These are phyloP conservation scores for Idaea dimidiata DNA, from an alignment of 2,888 invertebrate genomes.

Conservation along the genomic window DNA sequence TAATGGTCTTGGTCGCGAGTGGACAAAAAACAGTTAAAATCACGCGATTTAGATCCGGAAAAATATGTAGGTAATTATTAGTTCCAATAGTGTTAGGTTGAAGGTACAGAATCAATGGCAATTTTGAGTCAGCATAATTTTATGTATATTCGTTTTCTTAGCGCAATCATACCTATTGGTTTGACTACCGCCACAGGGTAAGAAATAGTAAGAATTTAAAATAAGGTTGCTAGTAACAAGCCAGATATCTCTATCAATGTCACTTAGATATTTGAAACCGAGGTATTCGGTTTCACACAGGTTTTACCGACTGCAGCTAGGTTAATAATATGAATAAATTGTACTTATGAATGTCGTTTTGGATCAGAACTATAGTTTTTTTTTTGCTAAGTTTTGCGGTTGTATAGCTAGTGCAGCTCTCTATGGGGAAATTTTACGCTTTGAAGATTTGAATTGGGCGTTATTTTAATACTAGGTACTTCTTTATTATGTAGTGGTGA, in stretches of 20 bases:
- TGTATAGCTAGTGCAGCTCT: background rate
- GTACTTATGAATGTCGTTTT: background rate
- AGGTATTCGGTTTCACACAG: too few relatives aligned
- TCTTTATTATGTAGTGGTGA: too few relatives aligned
- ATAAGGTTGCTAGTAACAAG: background rate
- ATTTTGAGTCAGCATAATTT: too few relatives aligned
- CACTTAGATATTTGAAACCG: background rate
- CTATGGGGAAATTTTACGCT: background rate
- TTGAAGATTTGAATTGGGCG: background rate
- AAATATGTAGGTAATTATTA: too few relatives aligned
- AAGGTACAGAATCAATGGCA: too few relatives aligned
- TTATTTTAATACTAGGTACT: background rate
- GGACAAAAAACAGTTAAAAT: too few relatives aligned
- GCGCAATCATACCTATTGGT: slow-evolving; percentile 66
- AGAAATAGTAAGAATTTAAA: too few relatives aligned
- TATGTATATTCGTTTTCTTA: slow-evolving; percentile 24
- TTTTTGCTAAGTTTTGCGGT: background rate
- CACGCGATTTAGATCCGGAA: too few relatives aligned
- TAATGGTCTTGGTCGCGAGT: too few relatives aligned
- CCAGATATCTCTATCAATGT: background rate
- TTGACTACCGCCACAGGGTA: slow-evolving; percentile 68
- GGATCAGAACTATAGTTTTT: background rate
- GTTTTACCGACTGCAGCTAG: background rate
- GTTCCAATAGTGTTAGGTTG: too few relatives aligned
- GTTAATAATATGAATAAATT: background rate